Base-by-base conservation (phyloP, 37 sponge, comb jelly and placozoan genomes). In the Haliclona indistincta region DNA sequence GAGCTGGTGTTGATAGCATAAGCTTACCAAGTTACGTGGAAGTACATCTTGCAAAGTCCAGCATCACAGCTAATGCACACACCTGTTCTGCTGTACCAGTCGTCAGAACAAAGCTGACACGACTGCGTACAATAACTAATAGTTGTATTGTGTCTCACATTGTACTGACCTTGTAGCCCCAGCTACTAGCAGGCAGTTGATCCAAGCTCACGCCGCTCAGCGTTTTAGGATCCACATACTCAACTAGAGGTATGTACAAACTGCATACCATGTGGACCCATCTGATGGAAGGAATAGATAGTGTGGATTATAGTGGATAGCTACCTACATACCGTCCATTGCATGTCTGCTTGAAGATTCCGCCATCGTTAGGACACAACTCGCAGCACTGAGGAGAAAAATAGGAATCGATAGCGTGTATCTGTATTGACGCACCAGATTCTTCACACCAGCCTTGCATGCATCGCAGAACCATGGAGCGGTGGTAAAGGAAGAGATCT, bases 391-490 rank as follows among this genome's bases (percentile, higher is more conserved):
- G 56, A 20, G 25, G 20, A 43, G 1, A 49, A 39, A 28, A 17
- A 33, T 17, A 8, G 39, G 51, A 11, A n/a, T 13, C 4, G 60
- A 26, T 8, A 11, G 28, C 13, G 28, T 58, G 28, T n/a, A 6
- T 25, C 6, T 58, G 22, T 25, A n/a, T 58, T 58, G 28, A n/a
- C 60, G 6, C n/a, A 58, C 60, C 19, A 54, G 71, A 3, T 78
- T 70, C 3, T 51, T 33, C 33, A 84, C 23, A 17, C 93, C 86
- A 51, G 84, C 85, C 40, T 81, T 87, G 76, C 95, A 95, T 2
- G 82, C 34, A 58, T 95, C 95, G 81, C 95, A 95, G 63, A 95
- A 91, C 95, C 95, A 95, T 0, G 95, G 93, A 11, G 74, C 43
- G 19, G 90, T 84, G 20, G 81, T 73, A 52, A 77, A 76, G 0